Evolutionary conservation across 2,888 invertebrate species (phyloP), one percentile per base, ranked within the genome.

Genomic region (Lasioglossum lativentre): DNA sequence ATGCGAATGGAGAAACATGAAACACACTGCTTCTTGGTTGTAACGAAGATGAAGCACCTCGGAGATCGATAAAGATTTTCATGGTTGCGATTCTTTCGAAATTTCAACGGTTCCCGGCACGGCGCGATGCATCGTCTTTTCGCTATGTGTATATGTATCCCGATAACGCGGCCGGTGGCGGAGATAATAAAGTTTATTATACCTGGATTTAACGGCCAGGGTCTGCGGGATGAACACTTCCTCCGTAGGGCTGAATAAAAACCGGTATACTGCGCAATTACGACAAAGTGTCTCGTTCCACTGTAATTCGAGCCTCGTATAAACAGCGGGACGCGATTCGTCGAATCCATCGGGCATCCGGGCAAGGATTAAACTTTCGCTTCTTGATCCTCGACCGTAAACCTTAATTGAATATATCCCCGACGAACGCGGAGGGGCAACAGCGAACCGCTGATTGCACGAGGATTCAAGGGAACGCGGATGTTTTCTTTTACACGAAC

Each of bases 371-470:
- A 89, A 86, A 89, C 77, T 86, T 89, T 85, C 70, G 82, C 75
- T 75, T 30, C 63, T 82, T 89, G 85, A 89, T 88, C 88, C 88
- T 30, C 27, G 34, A 38, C 72, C 80, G 82, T 86, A 86, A 86
- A 82, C 72, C 83, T 88, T 89, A 88, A 89, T 86, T 88, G 80
- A 88, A 89, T 89, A 89, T 88, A 74, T n/a, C 30, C 72, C 52
- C 5, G 47, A n/a, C 30, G 70, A 27, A 19, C 27, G 74, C 52
- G 74, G 14, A 66, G 14, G 70, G 63, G 38, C 56, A 80, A 79
- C 76, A 80, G 42, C 16, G 42, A n/a, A 42, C 59, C 68, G 59
- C 72, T 74, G 76, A 87, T 81, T 80, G 59, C 74, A 16, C 74
- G 6, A 42, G 56, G 27, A 66, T 66, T 45, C 56, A 63, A 75